These are phyloP conservation scores for Polymixis lichenea DNA, from an alignment of 2,888 invertebrate species.

Conservation along the genomic window DNA sequence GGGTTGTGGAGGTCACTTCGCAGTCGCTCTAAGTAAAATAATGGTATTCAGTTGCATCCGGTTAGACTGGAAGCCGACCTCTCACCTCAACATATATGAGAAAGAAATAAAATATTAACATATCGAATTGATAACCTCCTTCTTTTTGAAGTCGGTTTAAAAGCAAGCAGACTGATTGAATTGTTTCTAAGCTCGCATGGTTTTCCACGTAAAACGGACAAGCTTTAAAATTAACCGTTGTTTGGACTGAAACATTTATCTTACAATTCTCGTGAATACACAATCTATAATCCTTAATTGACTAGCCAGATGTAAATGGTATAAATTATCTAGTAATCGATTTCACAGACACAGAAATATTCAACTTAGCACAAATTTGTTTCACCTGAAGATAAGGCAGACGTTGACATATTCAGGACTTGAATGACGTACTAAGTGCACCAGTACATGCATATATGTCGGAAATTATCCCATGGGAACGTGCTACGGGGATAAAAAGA, in stretches of 20 bases:
- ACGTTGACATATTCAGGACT: constrained; percentile 20
- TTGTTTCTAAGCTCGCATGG: constrained; percentile 15
- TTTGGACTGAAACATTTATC: neutral
- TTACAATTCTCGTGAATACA: constrained; percentile 4
- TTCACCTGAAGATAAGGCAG: neutral
- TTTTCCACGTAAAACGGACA: constrained; percentile 2
- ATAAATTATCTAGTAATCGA: constrained; percentile 14
- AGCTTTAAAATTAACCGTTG: constrained; percentile 11
- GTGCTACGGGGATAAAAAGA: too few species aligned
- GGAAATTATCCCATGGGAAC: too few species aligned
- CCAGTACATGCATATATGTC: neutral
- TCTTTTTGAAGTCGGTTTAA: too few species aligned
- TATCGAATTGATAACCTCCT: too few species aligned
- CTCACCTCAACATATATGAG: neutral
- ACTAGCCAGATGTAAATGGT: constrained; percentile 1
- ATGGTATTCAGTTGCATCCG: neutral
- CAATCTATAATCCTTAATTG: neutral
- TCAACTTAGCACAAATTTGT: neutral
- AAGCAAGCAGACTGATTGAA: constrained; percentile 9
- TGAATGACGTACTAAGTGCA: constrained; percentile 14
- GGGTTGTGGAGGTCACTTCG: too few species aligned
- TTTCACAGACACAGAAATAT: neutral
- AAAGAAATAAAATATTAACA: too few species aligned
- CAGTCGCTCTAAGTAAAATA: too few species aligned
- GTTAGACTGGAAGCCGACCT: neutral